Evolutionary conservation across 2,888 invertebrate species (phyloP).

Genomic region (Tethea ocularis): DNA sequence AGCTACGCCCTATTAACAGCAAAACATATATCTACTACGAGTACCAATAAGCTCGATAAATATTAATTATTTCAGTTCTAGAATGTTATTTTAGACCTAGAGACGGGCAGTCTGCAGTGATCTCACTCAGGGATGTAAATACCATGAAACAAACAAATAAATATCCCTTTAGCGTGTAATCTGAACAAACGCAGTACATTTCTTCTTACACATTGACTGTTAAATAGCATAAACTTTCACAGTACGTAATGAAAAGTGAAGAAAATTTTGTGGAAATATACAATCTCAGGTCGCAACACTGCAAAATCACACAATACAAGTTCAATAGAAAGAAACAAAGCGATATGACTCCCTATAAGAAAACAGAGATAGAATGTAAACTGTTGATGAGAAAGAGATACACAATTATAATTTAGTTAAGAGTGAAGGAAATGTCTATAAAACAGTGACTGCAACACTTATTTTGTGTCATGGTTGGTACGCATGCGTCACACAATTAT

Average conservation of each 20-base stretch:
- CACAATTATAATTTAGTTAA: neutral
- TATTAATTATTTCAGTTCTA: conserved; percentile 36
- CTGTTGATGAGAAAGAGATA: conserved; percentile 58
- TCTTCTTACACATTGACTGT: neutral
- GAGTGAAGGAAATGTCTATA: conserved; percentile 56
- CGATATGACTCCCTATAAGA: conserved; percentile 17
- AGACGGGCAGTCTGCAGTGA: conserved; percentile 60
- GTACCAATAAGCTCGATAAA: conserved; percentile 15
- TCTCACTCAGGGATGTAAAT: conserved; percentile 45
- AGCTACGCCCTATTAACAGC: conserved; percentile 32
- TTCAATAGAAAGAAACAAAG: conserved; percentile 44
- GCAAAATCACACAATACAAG: conserved; percentile 64
- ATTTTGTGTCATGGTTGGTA: conserved; percentile 54
- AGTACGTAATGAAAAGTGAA: conserved; percentile 12
- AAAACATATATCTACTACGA: conserved; percentile 9
- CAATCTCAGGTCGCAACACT: conserved; percentile 5
- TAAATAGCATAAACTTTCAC: neutral
- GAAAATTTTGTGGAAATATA: conserved; percentile 14
- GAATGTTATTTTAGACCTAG: conserved; percentile 43
- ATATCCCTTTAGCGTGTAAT: neutral
- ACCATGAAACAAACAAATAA: conserved; percentile 15
- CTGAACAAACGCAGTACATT: neutral
- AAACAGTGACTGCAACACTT: conserved; percentile 59
- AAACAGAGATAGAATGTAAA: conserved; percentile 49
- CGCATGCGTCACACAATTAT: conserved; percentile 75